Evolutionary conservation across 2,888 invertebrate species (phyloP).

Genomic region (Eupithecia pulchellata): DNA sequence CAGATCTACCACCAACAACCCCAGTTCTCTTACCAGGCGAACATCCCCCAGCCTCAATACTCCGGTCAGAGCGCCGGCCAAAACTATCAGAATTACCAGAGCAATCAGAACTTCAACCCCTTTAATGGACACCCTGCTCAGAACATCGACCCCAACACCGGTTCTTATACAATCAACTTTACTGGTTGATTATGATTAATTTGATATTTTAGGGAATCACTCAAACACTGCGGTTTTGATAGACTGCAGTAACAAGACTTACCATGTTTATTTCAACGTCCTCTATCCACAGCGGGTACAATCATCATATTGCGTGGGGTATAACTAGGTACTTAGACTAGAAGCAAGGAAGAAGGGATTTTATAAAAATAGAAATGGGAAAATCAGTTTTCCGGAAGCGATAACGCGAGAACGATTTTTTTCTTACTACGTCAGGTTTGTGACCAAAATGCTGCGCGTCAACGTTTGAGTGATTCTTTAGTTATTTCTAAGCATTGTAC

Average conservation of each 20-base stretch:
- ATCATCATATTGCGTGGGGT: background rate
- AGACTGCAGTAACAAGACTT: background rate
- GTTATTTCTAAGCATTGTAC: constrained; percentile 31
- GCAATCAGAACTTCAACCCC: constrained; percentile 71
- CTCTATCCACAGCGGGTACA: background rate
- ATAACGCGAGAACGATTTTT: background rate
- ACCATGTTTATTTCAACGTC: background rate
- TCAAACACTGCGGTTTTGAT: constrained; percentile 2
- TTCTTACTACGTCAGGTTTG: background rate
- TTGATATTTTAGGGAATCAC: constrained; percentile 19
- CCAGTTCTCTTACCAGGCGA: constrained; percentile 56
- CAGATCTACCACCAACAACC: constrained; percentile 48
- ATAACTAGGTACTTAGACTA: no score
- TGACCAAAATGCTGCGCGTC: background rate
- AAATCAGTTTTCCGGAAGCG: background rate
- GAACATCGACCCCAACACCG: constrained; percentile 89
- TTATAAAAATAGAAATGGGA: background rate
- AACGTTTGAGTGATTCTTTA: constrained; percentile 22
- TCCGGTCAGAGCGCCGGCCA: constrained; percentile 28
- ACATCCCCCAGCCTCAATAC: constrained; percentile 54
- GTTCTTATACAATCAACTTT: constrained; percentile 92
- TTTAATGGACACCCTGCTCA: constrained; percentile 89
- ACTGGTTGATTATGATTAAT: constrained; percentile 76
- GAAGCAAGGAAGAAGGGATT: background rate
- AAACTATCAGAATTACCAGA: constrained; percentile 58